Evolutionary conservation across 2,888 invertebrate genomes (phyloP).

Genomic region (Callosobruchus maculatus): DNA sequence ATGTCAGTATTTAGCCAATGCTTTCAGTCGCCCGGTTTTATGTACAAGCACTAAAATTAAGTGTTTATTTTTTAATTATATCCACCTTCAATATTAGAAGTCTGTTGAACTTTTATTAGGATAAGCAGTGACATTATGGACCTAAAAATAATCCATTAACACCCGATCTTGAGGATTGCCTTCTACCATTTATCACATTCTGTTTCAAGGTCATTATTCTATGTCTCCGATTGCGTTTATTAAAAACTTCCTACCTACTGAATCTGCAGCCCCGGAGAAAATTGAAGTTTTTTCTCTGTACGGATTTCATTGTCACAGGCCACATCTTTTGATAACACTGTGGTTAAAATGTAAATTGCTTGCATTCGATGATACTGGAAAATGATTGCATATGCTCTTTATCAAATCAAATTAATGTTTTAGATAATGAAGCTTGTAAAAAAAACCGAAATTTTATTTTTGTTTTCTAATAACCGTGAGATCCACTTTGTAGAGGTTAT

Average conservation of each 20-base stretch:
- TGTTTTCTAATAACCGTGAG: background rate
- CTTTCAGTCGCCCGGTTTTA: too few relatives aligned
- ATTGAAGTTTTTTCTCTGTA: background rate
- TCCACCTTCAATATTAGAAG: too few relatives aligned
- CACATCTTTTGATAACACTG: background rate
- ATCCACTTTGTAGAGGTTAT: background rate
- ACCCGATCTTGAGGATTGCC: too few relatives aligned
- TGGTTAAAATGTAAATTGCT: background rate
- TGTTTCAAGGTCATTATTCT: background rate
- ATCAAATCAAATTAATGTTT: background rate
- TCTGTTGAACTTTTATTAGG: too few relatives aligned
- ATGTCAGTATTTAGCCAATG: too few relatives aligned
- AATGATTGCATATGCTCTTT: background rate
- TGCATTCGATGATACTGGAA: background rate
- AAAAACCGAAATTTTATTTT: background rate
- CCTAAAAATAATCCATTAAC: too few relatives aligned
- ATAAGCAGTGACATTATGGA: too few relatives aligned
- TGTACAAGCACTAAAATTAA: too few relatives aligned
- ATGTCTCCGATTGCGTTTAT: background rate
- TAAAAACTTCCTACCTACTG: background rate
- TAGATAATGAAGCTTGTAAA: background rate
- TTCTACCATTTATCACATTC: too few relatives aligned
- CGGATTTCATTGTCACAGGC: background rate
- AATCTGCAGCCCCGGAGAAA: background rate
- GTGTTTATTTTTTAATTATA: too few relatives aligned